Evolutionary conservation across 2,797 vertebrate species (phyloP), one percentile per base, ranked within the genome.

Genomic region (Dendrocincla tyrannina): DNA sequence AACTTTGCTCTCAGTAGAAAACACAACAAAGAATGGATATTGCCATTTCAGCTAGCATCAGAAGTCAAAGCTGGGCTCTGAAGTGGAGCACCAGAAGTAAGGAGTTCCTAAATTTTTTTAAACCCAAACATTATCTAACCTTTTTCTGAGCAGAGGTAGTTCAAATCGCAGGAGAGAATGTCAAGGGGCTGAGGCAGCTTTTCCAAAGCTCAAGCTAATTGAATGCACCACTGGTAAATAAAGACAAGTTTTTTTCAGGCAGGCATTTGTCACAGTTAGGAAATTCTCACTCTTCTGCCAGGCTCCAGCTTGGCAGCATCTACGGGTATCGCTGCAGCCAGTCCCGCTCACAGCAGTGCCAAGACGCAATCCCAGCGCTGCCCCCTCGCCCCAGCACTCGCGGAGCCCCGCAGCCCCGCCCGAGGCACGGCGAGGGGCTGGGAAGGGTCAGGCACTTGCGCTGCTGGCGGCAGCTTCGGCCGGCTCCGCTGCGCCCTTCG

Each of bases 211-310:
- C 8, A 35, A n/a, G 33, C 55, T 81, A 88, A 92, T 15, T 82
- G 85, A 89, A 56, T 2, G 0, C 89, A 81, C 60, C 77, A 28
- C 80, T 82, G 75, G 69, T 91, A 81, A 95, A 93, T 63, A 63
- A 50, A 95, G 67, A 91, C 62, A 35, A 47, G 67, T 53, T 85
- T 89, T 90, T 88, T 76, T 78, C 91, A 82, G 66, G 66, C 79
- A 63, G 76, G 85, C 89, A 16, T 88, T 95, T 95, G 88, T 91
- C 88, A 94, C 91, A 66, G 79, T 68, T 55, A 59, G 85, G 88
- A 86, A 85, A 81, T 87, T 50, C 82, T 86, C 66, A 4, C 89
- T 89, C 82, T 32, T 73, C 50, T 90, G 94, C 92, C 95, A 94
- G 79, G 89, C 88, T 93, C 92, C 82, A 41, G 78, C 68, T 89